Conservation (phyloP, 2,113 vertebrate species). For the Phocoena phocoena region DNA sequence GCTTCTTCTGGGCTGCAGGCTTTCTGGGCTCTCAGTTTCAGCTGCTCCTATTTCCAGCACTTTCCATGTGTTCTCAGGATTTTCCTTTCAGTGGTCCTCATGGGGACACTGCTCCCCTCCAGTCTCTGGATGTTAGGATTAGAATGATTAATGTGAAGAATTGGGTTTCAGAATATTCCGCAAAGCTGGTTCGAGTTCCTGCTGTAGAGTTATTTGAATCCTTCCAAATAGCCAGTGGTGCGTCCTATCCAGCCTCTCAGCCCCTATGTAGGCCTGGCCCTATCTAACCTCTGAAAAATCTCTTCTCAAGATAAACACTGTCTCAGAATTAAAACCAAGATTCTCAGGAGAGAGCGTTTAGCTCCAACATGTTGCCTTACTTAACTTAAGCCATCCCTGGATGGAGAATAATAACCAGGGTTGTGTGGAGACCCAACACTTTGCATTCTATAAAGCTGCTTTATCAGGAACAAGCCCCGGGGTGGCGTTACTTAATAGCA, state of each 20-base stretch:
- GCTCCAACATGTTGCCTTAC: background rate
- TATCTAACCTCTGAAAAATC: background rate
- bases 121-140: background rate
- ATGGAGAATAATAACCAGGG: background rate
- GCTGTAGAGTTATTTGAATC: background rate
- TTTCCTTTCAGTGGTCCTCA: background rate
- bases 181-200: background rate
- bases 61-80: background rate
- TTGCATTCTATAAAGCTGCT: background rate
- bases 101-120: background rate
- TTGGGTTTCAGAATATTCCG: background rate
- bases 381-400: background rate
- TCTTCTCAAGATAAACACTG: constrained; percentile 1
- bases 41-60: background rate
- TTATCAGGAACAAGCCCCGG: constrained; percentile 51
- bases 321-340: background rate
- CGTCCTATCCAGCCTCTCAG: background rate
- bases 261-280: background rate
- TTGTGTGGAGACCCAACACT: background rate
- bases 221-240: background rate
- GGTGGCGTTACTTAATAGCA: constrained; percentile 49
- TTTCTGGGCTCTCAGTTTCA: background rate
- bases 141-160: background rate
- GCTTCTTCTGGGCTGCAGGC: background rate
- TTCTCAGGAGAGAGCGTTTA: background rate